Evolutionary conservation across 35 echinoderm and acorn worm genomes (phyloP), one percentile per base, ranked within the genome.

Genomic region (Chiridota heheva): DNA sequence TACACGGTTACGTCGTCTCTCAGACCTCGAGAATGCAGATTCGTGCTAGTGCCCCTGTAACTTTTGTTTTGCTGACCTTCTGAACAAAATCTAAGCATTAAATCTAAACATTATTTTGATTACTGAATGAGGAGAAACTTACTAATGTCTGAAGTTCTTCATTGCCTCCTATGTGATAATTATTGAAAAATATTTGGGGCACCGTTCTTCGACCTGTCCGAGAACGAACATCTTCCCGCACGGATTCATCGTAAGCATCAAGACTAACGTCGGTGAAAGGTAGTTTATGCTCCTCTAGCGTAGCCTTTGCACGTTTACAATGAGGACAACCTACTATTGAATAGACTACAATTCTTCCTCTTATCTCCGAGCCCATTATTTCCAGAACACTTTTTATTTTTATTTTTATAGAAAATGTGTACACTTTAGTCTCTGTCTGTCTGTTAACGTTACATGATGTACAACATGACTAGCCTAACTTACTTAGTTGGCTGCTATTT

Each of bases 151-250:
- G 84, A 6, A 98, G 67, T 6, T 92, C 95, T 40, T 88, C 81
- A 73, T 91, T 91, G 53, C 95, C 95, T 45, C 95, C 95, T 43
- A 98, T 82, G 26, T 88, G 61, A 6, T 34, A 42, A 0, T 84
- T 66, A 69, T 98, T 98, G 72, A 98, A 98, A 58, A 92, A 98
- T 49, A 98, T 86, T 58, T 98, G 95, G 2, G 95, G 95, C 17
- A 98, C 95, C 1, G 95, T 98, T 29, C 78, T 61, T 34, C 77
- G 84, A 6, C 85, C 84, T 41, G 81, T 92, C 32, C 81, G 78
- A n/a, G 84, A 42, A n/a, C 42, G 46, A 15, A 98, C 63, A 12
- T 51, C 75, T 68, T 98, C 45, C 12, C 95, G 72, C 2, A 98
- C 85, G 0, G 60, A 78, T 29, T 70, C 85, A 28, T 55, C 78